A percentile compares a stretch with the other conserved stretches of the same genome.
Evolutionary conservation across 2,888 invertebrate genomes (phyloP).

Genomic region (Drosophila planitibia): DNA sequence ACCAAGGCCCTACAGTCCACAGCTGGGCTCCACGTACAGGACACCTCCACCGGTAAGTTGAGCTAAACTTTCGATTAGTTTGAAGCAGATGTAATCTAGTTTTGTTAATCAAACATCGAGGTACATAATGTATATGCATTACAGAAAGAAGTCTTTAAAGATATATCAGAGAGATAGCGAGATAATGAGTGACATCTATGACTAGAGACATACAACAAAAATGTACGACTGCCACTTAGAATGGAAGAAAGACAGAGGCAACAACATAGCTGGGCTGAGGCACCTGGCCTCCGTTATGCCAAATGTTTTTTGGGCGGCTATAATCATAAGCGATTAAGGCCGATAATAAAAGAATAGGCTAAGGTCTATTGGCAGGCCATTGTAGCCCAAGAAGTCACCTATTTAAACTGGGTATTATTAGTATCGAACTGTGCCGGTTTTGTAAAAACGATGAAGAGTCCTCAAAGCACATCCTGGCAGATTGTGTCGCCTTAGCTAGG

Average conservation of each 20-base stretch:
- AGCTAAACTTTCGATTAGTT: background rate
- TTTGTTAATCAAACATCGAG: background rate
- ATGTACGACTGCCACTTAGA: background rate
- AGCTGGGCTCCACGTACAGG: conserved; percentile 85
- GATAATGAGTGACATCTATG: background rate
- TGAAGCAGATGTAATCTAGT: background rate
- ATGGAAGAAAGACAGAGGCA: too few relatives aligned
- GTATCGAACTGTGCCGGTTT: background rate
- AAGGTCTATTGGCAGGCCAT: background rate
- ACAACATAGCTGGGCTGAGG: too few relatives aligned
- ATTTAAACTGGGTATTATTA: background rate
- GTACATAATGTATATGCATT: background rate
- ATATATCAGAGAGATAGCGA: background rate
- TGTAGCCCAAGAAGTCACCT: background rate
- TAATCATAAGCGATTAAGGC: background rate
- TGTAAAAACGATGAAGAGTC: background rate
- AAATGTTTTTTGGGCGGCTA: background rate
- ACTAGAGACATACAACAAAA: background rate
- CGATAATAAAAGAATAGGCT: background rate
- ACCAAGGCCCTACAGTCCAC: conserved; percentile 85
- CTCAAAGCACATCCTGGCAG: background rate
- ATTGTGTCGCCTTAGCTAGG: background rate
- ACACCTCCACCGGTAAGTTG: conserved; percentile 85
- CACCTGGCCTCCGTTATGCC: too few relatives aligned
- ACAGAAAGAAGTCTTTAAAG: background rate